These are phyloP conservation scores for Lepidothrix coronata DNA, from an alignment of 2,113 vertebrate genomes.

Conservation along the genomic window DNA sequence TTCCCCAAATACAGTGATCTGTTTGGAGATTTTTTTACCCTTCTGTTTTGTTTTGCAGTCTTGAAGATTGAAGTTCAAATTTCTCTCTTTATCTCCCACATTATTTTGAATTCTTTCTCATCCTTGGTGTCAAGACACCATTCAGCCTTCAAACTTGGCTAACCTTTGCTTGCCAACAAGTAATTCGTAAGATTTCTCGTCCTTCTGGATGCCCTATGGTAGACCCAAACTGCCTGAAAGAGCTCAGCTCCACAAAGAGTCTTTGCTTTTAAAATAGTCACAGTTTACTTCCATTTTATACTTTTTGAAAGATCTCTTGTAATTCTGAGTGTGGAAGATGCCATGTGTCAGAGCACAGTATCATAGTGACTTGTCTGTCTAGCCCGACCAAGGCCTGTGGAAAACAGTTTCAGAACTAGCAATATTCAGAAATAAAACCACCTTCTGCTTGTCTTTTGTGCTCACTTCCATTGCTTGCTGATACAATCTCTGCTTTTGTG, in stretches of 20 bases:
- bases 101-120: neutral
- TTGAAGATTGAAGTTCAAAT: neutral
- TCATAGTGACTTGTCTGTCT: neutral
- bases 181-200: neutral
- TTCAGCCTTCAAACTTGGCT: neutral
- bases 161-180: neutral
- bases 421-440: neutral
- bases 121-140: neutral
- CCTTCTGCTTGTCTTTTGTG: neutral
- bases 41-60: constrained; percentile 20
- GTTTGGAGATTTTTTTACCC: constrained; percentile 9
- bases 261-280: neutral
- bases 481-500: neutral
- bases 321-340: neutral
- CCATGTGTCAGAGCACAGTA: neutral
- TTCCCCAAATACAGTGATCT: neutral
- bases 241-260: neutral
- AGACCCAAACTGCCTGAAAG: neutral
- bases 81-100: neutral
- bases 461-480: neutral
- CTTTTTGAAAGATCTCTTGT: neutral
- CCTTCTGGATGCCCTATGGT: neutral
- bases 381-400: neutral
- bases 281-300: neutral
- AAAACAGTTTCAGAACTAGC: neutral